Percentiles rank a stretch among this genome's conserved stretches.
These are phyloP conservation scores for Stegana nigrithorax DNA, from an alignment of 2,888 invertebrate species.

Conservation along the genomic window DNA sequence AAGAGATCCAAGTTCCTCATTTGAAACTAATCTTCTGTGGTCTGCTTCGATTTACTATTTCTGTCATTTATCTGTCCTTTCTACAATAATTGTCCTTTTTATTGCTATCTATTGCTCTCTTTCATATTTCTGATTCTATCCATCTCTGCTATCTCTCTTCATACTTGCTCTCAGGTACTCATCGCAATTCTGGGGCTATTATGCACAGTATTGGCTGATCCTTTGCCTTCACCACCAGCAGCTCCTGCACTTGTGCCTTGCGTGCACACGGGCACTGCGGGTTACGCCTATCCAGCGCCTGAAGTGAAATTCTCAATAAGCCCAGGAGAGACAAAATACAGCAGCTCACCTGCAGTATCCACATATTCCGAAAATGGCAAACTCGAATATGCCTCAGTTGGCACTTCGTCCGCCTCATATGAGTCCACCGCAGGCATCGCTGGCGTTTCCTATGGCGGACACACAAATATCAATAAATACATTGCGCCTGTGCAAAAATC, in stretches of 20 bases:
- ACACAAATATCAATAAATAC: conserved; percentile 50
- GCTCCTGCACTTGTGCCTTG: conserved; percentile 60
- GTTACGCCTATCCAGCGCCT: conserved; percentile 72
- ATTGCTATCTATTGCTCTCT: no score
- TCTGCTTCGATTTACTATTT: no score
- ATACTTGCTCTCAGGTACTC: conserved; percentile 55
- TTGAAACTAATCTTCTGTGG: no score
- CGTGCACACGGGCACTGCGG: conserved; percentile 60
- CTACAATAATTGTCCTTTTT: no score
- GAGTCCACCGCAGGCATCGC: conserved; percentile 58
- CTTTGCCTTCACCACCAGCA: conserved; percentile 40
- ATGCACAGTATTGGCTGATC: conserved; percentile 49
- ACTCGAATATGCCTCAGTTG: conserved; percentile 66
- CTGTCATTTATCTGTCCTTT: no score
- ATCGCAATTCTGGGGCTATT: conserved; percentile 58
- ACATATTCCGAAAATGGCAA: conserved; percentile 63
- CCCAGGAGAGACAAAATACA: conserved; percentile 56
- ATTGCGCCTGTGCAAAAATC: conserved; percentile 53
- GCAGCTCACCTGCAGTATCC: conserved; percentile 56
- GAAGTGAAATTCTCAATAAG: conserved; percentile 70
- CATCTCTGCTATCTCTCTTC: no score
- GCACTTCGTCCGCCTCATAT: conserved; percentile 56
- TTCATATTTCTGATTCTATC: no score
- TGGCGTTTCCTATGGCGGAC: conserved; percentile 47
- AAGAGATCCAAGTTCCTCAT: no score